Base-by-base conservation (phyloP, 1,140 invertebrate species). In the Diorhabda carinulata region DNA sequence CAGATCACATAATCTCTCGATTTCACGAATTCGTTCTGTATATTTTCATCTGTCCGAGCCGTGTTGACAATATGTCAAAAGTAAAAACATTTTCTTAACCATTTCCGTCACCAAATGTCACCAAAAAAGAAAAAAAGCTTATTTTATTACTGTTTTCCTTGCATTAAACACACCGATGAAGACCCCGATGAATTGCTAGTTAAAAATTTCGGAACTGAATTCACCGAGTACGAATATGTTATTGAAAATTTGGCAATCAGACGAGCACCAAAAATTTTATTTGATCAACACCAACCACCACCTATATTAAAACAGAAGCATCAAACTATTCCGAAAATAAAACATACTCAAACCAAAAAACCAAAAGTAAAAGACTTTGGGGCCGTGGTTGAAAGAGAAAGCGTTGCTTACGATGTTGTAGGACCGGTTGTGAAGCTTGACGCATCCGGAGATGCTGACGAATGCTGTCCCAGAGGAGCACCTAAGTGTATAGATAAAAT, bases 181-280 rank as follows among this genome's bases (percentile, higher is more conserved):
- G 47, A 66, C n/a, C 57, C 62, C 58, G 66, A 68, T 44, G 69
- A 73, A 45, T 52, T 68, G n/a, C 63, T 70, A 41, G 52, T 70
- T 7, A 57, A 68, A 41, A 68, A 60, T 63, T 73, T 73, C 42
- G 69, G 69, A 5, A 68, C 57, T 25, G 72, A 73, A 45, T 73
- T 73, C 64, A 68, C 69, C 40, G 72, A 73, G 57, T 73, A 73
- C 43, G 72, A 73, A 57, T 73, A 73, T 56, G 72, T 73, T 2
- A 69, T 73, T 10, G 72, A 73, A 63, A 73, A 73, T 68, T 61
- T 73, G 41, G 69, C 69, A 4, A 70, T 73, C 10, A 58, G 69
- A 65, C 66, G 69, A 43, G 69, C 66, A 1, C 72, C 72, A 3
- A 73, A 73, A 44, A 67, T 70, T 25, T 57, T 73, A 8, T 56